Evolutionary conservation across 2,888 invertebrate genomes (phyloP).

Genomic region (Stomorhina lunata): DNA sequence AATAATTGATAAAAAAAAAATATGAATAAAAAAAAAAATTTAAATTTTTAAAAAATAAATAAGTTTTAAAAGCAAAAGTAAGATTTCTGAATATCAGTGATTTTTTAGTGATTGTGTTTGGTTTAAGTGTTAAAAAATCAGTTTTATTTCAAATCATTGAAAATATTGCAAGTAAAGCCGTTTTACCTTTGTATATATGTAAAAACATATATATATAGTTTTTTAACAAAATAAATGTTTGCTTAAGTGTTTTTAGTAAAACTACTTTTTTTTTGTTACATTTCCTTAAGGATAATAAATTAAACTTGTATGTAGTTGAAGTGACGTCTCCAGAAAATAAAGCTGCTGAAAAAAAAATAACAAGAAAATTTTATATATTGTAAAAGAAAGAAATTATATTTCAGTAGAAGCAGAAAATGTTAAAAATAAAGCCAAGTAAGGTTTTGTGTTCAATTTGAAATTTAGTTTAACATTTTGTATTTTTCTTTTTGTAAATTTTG

Average conservation of each 20-base stretch:
- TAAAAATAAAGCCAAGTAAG: conserved; percentile 27
- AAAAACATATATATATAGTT: too few species aligned
- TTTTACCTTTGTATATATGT: conserved; percentile 27
- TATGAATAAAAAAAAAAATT: not conserved
- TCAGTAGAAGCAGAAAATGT: not conserved
- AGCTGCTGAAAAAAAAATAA: conserved; percentile 21
- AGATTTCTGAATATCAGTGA: not conserved
- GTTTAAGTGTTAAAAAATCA: conserved; percentile 18
- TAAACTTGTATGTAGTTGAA: conserved; percentile 55
- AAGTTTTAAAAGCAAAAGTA: too few species aligned
- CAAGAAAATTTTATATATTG: not conserved
- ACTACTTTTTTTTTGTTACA: conserved; percentile 20
- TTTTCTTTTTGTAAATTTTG: not conserved
- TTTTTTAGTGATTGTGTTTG: not conserved
- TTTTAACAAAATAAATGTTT: too few species aligned
- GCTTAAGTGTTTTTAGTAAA: not conserved
- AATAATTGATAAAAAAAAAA: not conserved
- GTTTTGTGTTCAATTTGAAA: conserved; percentile 42
- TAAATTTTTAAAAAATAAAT: too few species aligned
- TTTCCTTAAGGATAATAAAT: conserved; percentile 60
- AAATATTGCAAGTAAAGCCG: conserved; percentile 64
- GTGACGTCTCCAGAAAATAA: conserved; percentile 50
- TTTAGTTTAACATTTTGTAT: conserved; percentile 6
- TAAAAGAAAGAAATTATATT: too few species aligned
- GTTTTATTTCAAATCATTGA: not conserved